A percentile compares a stretch with the other conserved stretches of the same genome.
Conservation (phyloP, 2,888 invertebrate genomes). For the Drosophila atripex region DNA sequence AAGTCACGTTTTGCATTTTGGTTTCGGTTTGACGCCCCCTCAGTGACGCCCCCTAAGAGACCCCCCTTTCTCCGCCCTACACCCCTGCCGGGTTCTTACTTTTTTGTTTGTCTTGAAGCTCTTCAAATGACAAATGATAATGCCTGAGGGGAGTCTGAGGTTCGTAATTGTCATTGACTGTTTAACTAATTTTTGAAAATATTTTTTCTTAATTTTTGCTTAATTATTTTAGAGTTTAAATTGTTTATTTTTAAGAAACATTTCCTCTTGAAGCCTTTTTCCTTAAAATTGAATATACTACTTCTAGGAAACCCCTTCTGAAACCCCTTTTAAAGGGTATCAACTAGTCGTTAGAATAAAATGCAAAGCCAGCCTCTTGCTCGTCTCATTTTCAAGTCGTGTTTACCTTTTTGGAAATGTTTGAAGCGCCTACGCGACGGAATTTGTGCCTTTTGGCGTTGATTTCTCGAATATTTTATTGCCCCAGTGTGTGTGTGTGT, state of each 20-base stretch:
- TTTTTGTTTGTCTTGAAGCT: slow-evolving; percentile 7
- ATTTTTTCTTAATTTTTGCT: too few relatives aligned
- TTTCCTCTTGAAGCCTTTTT: too few relatives aligned
- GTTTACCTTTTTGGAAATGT: slow-evolving; percentile 26
- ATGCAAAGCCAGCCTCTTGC: neutral
- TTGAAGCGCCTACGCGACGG: slow-evolving; percentile 4
- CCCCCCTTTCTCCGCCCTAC: neutral
- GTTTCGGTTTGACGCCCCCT: slow-evolving; percentile 18
- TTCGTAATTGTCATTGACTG: neutral
- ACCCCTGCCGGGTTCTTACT: neutral
- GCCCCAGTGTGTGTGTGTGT: neutral
- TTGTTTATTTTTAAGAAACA: too few relatives aligned
- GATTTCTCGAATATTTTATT: slow-evolving; percentile 33
- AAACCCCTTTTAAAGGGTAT: neutral
- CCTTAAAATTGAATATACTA: too few relatives aligned
- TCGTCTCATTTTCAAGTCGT: neutral
- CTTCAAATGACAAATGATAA: slow-evolving; percentile 28
- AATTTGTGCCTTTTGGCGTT: slow-evolving; percentile 11
- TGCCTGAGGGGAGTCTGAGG: neutral
- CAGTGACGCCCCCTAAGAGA: neutral
- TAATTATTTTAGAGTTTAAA: neutral
- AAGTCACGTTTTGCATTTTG: slow-evolving; percentile 69
- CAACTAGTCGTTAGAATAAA: neutral
- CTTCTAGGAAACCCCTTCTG: too few relatives aligned
- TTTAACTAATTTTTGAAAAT: too few relatives aligned